Evolutionary conservation across 2,113 vertebrate species (phyloP).

Genomic region (Coryphaenoides rupestris): DNA sequence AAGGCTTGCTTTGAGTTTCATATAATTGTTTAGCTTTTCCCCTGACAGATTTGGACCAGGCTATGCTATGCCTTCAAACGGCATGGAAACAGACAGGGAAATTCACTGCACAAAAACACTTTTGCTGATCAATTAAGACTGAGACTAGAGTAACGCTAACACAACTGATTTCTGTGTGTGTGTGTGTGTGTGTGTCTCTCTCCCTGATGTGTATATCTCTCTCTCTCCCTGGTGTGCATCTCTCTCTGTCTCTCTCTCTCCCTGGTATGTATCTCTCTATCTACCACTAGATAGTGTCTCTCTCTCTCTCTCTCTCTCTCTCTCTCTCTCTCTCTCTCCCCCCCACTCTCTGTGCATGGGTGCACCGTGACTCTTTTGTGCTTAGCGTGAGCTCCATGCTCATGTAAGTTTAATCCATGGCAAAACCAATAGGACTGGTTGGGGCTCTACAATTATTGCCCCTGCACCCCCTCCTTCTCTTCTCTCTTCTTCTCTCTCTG

Average conservation of each 20-base stretch:
- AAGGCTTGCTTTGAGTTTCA: no score
- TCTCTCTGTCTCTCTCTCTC: conserved; percentile 27
- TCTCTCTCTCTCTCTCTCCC: conserved; percentile 26
- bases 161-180: conserved; percentile 28
- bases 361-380: conserved; percentile 46
- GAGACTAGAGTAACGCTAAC: conserved; percentile 24
- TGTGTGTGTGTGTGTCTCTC: no score
- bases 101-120: conserved; percentile 25
- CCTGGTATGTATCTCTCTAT: no score
- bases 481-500: conserved; percentile 4
- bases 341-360: conserved; percentile 38
- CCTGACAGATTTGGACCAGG: conserved; percentile 26
- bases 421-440: background rate
- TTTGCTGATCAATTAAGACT: conserved; percentile 22
- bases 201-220: background rate
- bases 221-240: conserved; percentile 24
- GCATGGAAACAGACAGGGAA: conserved; percentile 33
- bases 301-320: conserved; percentile 8
- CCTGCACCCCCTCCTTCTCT: background rate
- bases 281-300: no score
- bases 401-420: conserved; percentile 68
- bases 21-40: background rate
- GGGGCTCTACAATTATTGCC: background rate
- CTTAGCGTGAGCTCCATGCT: conserved; percentile 51
- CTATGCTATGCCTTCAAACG: conserved; percentile 13